Percentiles rank a stretch among this genome's conserved stretches.
Evolutionary conservation across 2,113 vertebrate species (phyloP).

Genomic region (Cariama cristata): DNA sequence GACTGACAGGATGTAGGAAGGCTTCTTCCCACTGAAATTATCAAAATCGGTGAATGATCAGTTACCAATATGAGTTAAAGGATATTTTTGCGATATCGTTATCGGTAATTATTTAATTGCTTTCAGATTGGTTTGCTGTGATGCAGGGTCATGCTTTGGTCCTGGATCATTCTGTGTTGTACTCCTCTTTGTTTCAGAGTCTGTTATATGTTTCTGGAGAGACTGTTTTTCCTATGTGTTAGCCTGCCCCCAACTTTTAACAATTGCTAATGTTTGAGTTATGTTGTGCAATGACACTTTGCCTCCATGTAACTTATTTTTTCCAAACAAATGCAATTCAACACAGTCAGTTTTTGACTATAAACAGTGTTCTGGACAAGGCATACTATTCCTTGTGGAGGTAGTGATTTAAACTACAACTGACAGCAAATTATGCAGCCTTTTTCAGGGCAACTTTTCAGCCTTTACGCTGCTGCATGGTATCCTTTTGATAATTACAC

Average conservation of each 20-base stretch:
- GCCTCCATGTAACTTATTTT: not conserved
- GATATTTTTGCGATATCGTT: not conserved
- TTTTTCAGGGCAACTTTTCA: not conserved
- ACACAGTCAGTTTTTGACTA: not conserved
- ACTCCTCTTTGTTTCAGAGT: not conserved
- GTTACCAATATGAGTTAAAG: not conserved
- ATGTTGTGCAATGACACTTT: not conserved
- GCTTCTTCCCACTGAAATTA: not conserved
- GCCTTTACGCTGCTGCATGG: not conserved
- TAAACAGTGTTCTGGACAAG: not conserved
- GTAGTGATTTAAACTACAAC: not conserved
- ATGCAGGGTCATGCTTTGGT: not conserved
- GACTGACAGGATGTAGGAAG: not conserved
- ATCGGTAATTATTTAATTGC: not conserved
- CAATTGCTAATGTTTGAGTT: not conserved
- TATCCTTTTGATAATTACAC: not conserved
- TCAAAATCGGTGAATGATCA: not conserved
- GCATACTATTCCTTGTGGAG: not conserved
- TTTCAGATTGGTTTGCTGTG: not conserved
- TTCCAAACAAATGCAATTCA: not conserved
- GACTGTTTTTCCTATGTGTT: not conserved
- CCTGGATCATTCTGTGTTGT: rapidly evolving
- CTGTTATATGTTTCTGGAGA: not conserved
- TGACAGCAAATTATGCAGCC: not conserved
- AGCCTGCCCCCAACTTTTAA: not conserved